Conservation (phyloP, 2,113 vertebrate genomes). For the Pelobates fuscus region DNA sequence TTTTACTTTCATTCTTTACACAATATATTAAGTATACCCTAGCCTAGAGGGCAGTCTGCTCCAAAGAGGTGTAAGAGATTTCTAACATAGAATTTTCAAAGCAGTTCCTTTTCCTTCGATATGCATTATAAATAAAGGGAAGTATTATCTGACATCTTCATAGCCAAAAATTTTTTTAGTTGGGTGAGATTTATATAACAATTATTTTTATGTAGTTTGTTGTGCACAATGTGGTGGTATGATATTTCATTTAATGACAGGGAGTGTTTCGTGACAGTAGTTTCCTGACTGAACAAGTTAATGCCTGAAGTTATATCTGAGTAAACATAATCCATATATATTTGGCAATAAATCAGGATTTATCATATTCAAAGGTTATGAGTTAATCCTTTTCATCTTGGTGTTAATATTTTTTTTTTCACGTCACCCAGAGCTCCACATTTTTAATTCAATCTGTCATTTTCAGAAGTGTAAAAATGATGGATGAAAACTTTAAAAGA, state of each 20-base stretch:
- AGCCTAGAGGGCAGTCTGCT: no score
- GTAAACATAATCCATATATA: slow-evolving; percentile 9
- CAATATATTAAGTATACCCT: no score
- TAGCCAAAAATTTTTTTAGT: no score
- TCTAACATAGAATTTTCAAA: no score
- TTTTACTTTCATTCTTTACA: no score
- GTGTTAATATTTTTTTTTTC: slow-evolving; percentile 4
- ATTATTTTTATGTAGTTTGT: slow-evolving; percentile 11
- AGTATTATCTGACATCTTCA: no score
- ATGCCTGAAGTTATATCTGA: slow-evolving; percentile 20
- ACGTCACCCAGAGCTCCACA: slow-evolving; percentile 1
- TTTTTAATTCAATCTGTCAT: slow-evolving; percentile 25
- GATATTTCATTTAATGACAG: slow-evolving; percentile 4
- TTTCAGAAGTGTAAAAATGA: slow-evolving; percentile 28
- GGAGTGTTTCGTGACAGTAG: slow-evolving; percentile 9
- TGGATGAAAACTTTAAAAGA: slow-evolving; percentile 3
- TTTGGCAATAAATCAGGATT: slow-evolving; percentile 17
- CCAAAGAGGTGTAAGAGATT: no score
- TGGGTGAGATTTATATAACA: background rate
- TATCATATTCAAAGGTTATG: background rate
- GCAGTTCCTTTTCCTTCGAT: no score
- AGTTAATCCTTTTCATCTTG: background rate
- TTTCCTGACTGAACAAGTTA: slow-evolving; percentile 42
- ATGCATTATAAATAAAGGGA: no score
- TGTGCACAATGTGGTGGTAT: background rate